A percentile compares a stretch with the other conserved stretches of the same genome.
phyloP scores from a whole-genome alignment of 2,888 invertebrate genomes.

The Chloromyia formosa region DNA sequence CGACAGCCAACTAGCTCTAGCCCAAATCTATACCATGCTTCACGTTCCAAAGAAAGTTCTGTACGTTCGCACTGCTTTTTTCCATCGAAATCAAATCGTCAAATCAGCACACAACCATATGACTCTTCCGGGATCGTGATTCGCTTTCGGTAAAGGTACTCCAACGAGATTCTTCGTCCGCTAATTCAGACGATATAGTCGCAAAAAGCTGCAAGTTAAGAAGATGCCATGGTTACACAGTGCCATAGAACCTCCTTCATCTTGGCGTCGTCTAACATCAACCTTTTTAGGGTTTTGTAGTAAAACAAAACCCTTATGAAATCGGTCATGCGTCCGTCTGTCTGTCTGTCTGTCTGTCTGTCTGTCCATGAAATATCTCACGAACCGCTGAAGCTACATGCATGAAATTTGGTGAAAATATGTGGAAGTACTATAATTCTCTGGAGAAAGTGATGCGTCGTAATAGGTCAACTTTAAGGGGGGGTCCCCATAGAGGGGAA shows the following conservation, averaged over 20 bases:
- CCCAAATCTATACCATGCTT: neutral
- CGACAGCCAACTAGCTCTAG: neutral
- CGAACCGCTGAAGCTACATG: no score
- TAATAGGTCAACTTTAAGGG: no score
- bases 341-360: no score
- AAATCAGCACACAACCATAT: slow-evolving; percentile 50
- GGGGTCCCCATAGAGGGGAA: no score
- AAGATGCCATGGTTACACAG: neutral
- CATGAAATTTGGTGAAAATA: no score
- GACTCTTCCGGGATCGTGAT: slow-evolving; percentile 63
- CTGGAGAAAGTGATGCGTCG: no score
- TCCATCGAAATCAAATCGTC: slow-evolving; percentile 45
- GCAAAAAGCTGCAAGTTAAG: neutral
- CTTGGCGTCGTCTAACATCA: slow-evolving; percentile 5
- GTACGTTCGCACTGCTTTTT: slow-evolving; percentile 40
- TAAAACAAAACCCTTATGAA: no score
- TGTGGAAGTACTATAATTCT: no score
- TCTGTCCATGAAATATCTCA: no score
- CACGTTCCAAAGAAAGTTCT: slow-evolving; percentile 26
- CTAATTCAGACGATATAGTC: slow-evolving; percentile 9
- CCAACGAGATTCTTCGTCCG: neutral
- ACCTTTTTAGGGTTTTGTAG: no score
- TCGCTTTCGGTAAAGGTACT: slow-evolving; percentile 52
- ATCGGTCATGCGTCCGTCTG: no score
- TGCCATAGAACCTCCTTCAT: slow-evolving; percentile 9